phyloP scores from a whole-genome alignment of 2,888 invertebrate genomes.

The Priocnemis perturbator region DNA sequence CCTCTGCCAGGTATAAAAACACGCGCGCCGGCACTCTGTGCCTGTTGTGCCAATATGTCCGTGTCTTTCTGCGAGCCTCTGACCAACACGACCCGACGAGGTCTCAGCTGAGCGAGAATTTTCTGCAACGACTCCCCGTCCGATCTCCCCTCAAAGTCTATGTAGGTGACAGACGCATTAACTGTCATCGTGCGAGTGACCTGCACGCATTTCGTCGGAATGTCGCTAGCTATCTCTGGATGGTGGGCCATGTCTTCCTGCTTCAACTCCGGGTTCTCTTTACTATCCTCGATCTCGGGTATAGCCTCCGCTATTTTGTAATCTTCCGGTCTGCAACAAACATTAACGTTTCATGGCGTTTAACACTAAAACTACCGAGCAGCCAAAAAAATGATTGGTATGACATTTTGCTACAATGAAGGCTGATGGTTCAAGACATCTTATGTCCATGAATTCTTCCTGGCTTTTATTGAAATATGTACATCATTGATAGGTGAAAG shows the following conservation, averaged over 20 bases:
- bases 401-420: too few species aligned
- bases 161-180: slow-evolving; percentile 92
- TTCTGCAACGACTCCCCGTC: slow-evolving; percentile 89
- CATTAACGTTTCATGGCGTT: too few species aligned
- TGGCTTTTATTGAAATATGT: too few species aligned
- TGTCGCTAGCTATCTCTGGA: slow-evolving; percentile 79
- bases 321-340: slow-evolving; percentile 84
- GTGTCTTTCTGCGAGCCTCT: slow-evolving; percentile 85
- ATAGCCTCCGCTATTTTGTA: slow-evolving; percentile 88
- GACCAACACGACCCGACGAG: slow-evolving; percentile 82
- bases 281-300: slow-evolving; percentile 82
- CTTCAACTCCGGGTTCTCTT: slow-evolving; percentile 82
- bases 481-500: too few species aligned
- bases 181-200: slow-evolving; percentile 85
- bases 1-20: slow-evolving; percentile 90
- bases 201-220: slow-evolving; percentile 93
- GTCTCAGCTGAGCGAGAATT: slow-evolving; percentile 82
- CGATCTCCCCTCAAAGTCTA: slow-evolving; percentile 97
- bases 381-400: too few species aligned
- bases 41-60: slow-evolving; percentile 82
- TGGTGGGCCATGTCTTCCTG: slow-evolving; percentile 78
- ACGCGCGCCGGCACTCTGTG: slow-evolving; percentile 82
- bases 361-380: too few species aligned
- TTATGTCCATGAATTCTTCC: too few species aligned
- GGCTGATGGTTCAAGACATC: too few species aligned